Evolutionary conservation across 2,113 vertebrate species (phyloP), one percentile per base, ranked within the genome.

Genomic region (Aramus guarauna): DNA sequence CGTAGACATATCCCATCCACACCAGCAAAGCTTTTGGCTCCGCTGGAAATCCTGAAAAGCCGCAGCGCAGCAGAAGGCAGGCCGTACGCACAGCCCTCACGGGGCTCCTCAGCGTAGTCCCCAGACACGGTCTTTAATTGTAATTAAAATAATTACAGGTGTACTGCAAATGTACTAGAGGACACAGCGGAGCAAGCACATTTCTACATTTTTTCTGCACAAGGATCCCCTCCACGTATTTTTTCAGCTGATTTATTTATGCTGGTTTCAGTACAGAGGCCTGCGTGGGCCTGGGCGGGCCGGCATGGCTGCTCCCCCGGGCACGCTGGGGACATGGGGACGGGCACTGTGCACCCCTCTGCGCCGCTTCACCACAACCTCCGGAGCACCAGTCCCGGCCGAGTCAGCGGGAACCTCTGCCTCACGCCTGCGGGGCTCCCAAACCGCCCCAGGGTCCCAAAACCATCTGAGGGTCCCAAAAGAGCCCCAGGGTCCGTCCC

Each of bases 91-190:
- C 3, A 3, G 59, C 45, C 59, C 18, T 2, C 5, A 6, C 24
- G 0, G 2, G 2, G 41, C 4, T 37, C 48, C 73, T 36, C 3
- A 1, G 77, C 56, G 2, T 0, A 2, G 43, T n/a, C 56, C 10
- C 27, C 7, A 60, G 21, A 53, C 18, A 74, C 2, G 9, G 50
- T 14, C 68, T 55, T 41, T 43, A 71, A 60, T 12, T 72, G 27
- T 3, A n/a, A 78, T 67, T 72, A 59, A 48, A 50, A 20, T 43
- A 58, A 67, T 75, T 72, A 29, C 3, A 82, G 75, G 43, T 34
- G 77, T n/a, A 5, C 47, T 68, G 62, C 66, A 9, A 47, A 41
- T 5, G 21, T 7, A 37, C 75, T n/a, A 1, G 72, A 37, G 52
- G 29, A 21, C 0, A 1, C 34, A 60, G 72, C 2, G 1, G 36